Percentiles rank a stretch among this genome's conserved stretches.
Evolutionary conservation across 2,113 vertebrate genomes (phyloP).

Genomic region (Tamias sibiricus): DNA sequence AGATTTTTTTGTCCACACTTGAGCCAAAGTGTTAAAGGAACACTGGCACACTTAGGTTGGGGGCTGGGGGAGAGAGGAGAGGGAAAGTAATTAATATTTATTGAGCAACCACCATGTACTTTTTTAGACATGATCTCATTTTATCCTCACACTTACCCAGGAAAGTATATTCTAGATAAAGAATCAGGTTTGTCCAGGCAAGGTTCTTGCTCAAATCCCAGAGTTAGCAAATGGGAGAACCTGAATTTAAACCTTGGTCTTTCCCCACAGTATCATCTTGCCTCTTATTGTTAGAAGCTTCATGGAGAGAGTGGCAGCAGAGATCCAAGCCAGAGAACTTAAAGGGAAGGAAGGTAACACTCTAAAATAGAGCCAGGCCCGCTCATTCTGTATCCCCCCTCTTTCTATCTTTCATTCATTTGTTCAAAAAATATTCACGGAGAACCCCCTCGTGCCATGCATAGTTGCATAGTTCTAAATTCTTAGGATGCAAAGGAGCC

Average conservation of each 20-base stretch:
- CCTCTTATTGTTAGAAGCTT: neutral
- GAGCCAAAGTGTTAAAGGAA: slow-evolving; percentile 69
- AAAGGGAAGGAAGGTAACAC: neutral
- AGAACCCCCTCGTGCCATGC: neutral
- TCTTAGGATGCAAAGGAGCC: neutral
- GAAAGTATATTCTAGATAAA: slow-evolving; percentile 29
- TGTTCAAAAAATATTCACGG: neutral
- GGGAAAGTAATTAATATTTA: slow-evolving; percentile 70
- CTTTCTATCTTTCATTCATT: neutral
- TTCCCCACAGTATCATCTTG: neutral
- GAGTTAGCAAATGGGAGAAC: neutral
- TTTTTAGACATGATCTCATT: slow-evolving; percentile 77
- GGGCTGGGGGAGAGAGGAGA: neutral
- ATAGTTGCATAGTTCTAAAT: neutral
- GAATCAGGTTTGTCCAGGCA: neutral
- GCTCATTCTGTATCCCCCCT: neutral
- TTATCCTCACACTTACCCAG: slow-evolving; percentile 55
- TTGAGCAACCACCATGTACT: slow-evolving; percentile 32
- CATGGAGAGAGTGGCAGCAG: fast-evolving
- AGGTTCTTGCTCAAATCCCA: slow-evolving; percentile 9
- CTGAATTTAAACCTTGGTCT: neutral
- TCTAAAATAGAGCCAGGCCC: neutral
- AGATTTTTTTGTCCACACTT: slow-evolving; percentile 71
- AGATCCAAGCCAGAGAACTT: neutral
- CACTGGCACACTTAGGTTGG: neutral